Evolutionary conservation across 2,888 invertebrate genomes (phyloP), one percentile per base, ranked within the genome.

Genomic region (Chrysodeixis includens): DNA sequence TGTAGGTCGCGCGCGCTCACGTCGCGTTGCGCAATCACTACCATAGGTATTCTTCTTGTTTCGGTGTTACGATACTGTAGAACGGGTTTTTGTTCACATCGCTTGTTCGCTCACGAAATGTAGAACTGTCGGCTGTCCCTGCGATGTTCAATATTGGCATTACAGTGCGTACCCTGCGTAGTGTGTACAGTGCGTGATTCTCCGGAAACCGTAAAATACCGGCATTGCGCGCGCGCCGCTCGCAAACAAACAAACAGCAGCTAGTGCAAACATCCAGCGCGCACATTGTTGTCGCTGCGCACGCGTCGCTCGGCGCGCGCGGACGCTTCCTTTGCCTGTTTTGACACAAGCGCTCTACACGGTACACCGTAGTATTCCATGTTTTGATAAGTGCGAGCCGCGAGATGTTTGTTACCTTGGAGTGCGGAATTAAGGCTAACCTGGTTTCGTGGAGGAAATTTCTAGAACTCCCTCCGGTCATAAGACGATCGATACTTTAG

Each of bases 131-230:
- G 46, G 40, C 51, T 62, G 16, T 54, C 40, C 20, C 63, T 68
- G 66, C 66, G 54, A 55, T 61, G 54, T 66, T 60, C 63, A 76
- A 70, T 76, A 59, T 67, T 67, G 55, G 62, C 61, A 54, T n/a
- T 58, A 64, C 53, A 6, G 3, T 26, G 26, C 26, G 1, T n/a
- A 40, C 40, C 1, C n/a, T 40, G 40, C n/a, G n/a, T 40, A n/a
- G n/a, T n/a, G 40, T 40, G 40, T n/a, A 40, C 40, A 61, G 67
- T 14, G 69, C 59, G 62, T 46, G 62, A 49, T 76, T 78, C 80
- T 79, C 85, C 86, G 88, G 88, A 88, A 88, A 84, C 83, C 44
- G 85, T 81, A 74, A 80, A 85, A 88, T 88, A 86, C 87, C 89
- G 87, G 79, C 85, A 86, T 86, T 77, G 85, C 87, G 84, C 87